Base-by-base conservation (phyloP, 2,797 vertebrate genomes). In the Bucorvus abyssinicus region DNA sequence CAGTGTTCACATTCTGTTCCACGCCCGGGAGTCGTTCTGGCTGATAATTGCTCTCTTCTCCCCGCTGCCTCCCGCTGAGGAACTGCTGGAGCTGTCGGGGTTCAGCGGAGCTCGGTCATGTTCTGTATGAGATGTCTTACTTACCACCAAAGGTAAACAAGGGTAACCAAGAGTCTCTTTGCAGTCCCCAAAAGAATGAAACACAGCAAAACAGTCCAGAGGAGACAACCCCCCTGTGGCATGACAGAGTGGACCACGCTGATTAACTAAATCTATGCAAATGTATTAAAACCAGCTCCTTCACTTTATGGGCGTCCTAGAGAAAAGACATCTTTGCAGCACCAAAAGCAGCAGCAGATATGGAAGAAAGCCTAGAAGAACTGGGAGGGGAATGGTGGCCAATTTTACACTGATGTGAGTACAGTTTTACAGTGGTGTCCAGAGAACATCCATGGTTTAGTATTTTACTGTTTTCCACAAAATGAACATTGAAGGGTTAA, bases 31-130 rank as follows among this genome's bases (percentile, higher is more conserved):
- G 53, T 13, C 79, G 63, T 76, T 75, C 82, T 57, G 93, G 76
- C 73, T 88, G 76, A 21, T 94, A 94, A 95, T 94, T 90, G 94
- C 81, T 94, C 19, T 91, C 65, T 53, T 83, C 30, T 77, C 74
- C 63, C 30, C 69, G 34, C 79, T 6, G 45, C 36, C 84, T 87
- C 93, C 92, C 36, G 82, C 94, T 70, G 71, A 74, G 81, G 63
- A 88, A 22, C 85, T 27, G 60, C 52, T 60, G 12, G 89, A 89
- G 79, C 86, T 69, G 85, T 76, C 87, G 74, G 49, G 80, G 69
- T 34, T 59, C 27, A 45, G 79, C 73, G 1, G 21, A 87, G 84
- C 84, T 91, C 68, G 12, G 19, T 80, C 84, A 65, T 5, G 0
- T 68, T 36, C 70, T 4, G 13, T 9, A 18, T 0, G 14, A 65